Evolutionary conservation across 1,140 invertebrate genomes (phyloP).

Genomic region (Brachionus manjavacas): DNA sequence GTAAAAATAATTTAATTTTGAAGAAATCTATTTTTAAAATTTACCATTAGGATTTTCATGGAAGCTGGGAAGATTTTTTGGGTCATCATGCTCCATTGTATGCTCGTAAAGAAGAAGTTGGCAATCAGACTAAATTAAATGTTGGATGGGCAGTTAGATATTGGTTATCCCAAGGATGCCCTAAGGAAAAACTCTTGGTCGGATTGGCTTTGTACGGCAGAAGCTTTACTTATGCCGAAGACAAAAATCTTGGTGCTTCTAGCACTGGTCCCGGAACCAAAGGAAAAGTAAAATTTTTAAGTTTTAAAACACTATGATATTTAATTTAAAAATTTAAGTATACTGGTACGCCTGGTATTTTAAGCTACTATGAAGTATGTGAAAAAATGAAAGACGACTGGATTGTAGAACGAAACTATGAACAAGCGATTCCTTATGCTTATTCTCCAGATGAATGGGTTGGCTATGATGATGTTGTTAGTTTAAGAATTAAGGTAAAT

Average conservation of each 20-base stretch:
- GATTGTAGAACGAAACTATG: neutral
- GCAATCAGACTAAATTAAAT: conserved; percentile 41
- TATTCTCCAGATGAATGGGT: conserved; percentile 84
- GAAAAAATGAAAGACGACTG: neutral
- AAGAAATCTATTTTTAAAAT: neutral
- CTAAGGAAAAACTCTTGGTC: conserved; percentile 72
- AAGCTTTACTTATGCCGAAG: conserved; percentile 67
- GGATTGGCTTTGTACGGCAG: conserved; percentile 85
- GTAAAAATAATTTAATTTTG: conserved; percentile 48
- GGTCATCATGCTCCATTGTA: conserved; percentile 39
- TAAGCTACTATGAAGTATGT: conserved; percentile 78
- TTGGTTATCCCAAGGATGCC: conserved; percentile 73
- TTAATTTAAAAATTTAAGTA: conserved; percentile 64
- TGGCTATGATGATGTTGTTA: conserved; percentile 75
- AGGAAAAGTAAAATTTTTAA: conserved; percentile 13
- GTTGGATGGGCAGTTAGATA: conserved; percentile 50
- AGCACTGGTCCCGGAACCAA: conserved; percentile 66
- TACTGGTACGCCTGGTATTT: conserved; percentile 79
- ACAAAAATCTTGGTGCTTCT: conserved; percentile 80
- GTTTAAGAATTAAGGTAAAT: conserved; percentile 45
- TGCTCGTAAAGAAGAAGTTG: conserved; percentile 19
- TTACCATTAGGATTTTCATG: conserved; percentile 28
- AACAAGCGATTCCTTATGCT: conserved; percentile 65
- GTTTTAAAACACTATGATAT: neutral
- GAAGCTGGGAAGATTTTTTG: conserved; percentile 37